These are phyloP conservation scores for Cosmia pyralina DNA, from an alignment of 2,888 invertebrate species.

Conservation along the genomic window DNA sequence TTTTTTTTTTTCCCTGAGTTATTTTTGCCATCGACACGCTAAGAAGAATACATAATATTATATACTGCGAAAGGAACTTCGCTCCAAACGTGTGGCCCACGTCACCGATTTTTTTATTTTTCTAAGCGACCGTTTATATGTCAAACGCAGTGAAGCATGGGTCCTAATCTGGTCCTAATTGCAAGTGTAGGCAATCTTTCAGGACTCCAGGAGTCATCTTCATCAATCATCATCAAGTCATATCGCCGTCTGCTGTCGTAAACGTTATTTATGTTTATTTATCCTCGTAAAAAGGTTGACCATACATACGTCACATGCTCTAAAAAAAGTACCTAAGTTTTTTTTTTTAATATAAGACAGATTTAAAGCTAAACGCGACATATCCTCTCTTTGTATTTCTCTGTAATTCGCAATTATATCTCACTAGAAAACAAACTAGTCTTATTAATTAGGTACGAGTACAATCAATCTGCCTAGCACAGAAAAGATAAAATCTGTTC, in stretches of 20 bases:
- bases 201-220: slow-evolving; percentile 9
- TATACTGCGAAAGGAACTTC: too few species aligned
- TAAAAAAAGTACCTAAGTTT: background rate
- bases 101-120: background rate
- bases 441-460: too few species aligned
- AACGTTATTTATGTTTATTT: slow-evolving; percentile 50
- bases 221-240: slow-evolving; percentile 48
- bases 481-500: too few species aligned
- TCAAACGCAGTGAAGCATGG: slow-evolving; percentile 4
- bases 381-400: too few species aligned
- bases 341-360: background rate
- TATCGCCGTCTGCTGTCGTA: slow-evolving; percentile 35
- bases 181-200: slow-evolving; percentile 6
- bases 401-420: too few species aligned
- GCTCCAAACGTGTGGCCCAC: too few species aligned
- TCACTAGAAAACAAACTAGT: too few species aligned
- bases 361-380: background rate
- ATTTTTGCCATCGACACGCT: too few species aligned
- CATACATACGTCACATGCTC: background rate
- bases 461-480: too few species aligned
- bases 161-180: slow-evolving; percentile 39
- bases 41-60: too few species aligned
- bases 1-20: too few species aligned
- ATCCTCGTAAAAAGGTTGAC: slow-evolving; percentile 18
- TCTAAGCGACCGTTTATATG: background rate